A percentile compares a stretch with the other conserved stretches of the same genome.
Conservation (phyloP, 2,888 invertebrate genomes). For the Gnatocerus cornutus region DNA sequence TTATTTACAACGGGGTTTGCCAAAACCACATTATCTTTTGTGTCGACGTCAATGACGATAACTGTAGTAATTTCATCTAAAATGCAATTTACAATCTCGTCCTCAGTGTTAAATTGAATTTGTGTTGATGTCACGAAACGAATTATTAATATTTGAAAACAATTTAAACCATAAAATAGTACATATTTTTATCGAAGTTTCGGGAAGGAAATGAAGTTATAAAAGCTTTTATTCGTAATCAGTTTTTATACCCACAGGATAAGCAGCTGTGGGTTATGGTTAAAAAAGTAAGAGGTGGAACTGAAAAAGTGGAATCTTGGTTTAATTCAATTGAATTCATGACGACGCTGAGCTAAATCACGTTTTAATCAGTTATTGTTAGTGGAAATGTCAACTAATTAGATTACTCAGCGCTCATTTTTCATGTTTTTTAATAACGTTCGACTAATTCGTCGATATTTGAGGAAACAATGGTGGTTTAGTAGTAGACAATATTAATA, state of each 20-base stretch:
- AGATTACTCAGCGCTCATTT: too few species aligned
- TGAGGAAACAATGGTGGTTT: too few species aligned
- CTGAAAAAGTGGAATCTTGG: too few species aligned
- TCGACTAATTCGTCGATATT: too few species aligned
- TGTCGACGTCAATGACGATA: not conserved
- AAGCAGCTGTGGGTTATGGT: constrained; percentile 1
- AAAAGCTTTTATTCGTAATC: not conserved
- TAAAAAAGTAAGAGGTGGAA: not conserved
- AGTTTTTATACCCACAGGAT: not conserved
- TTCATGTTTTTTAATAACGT: too few species aligned
- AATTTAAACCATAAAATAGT: not conserved
- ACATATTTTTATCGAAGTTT: not conserved
- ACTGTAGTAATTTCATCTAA: not conserved
- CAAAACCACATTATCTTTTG: not conserved
- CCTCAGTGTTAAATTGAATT: not conserved
- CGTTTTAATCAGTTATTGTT: too few species aligned
- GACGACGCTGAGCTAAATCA: too few species aligned
- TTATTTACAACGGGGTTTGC: not conserved
- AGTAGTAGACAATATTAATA: too few species aligned
- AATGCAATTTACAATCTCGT: not conserved
- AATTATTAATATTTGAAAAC: not conserved
- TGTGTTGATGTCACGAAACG: not conserved
- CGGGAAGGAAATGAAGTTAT: not conserved
- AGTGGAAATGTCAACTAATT: too few species aligned
- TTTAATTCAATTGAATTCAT: too few species aligned